Evolutionary conservation across 2,888 invertebrate genomes (phyloP).

Genomic region (Adineta ricciae): DNA sequence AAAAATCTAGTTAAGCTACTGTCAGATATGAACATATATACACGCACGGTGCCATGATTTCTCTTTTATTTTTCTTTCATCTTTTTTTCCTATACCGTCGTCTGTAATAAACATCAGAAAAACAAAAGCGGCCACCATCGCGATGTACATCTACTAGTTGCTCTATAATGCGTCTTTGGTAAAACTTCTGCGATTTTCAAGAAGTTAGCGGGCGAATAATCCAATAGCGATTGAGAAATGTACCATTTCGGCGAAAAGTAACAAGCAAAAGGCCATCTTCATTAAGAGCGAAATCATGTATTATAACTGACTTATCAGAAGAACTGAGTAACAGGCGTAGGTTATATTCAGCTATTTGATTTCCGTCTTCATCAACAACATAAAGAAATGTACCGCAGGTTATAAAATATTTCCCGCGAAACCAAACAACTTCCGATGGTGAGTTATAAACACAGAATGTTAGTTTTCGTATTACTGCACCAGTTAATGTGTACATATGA

Average conservation of each 20-base stretch:
- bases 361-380: background rate
- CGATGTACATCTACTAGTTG: background rate
- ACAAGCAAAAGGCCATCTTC: background rate
- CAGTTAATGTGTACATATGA: background rate
- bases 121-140: background rate
- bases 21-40: background rate
- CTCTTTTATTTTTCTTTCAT: background rate
- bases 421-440: background rate
- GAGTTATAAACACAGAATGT: background rate
- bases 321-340: background rate
- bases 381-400: background rate
- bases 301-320: background rate
- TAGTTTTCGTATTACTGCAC: background rate
- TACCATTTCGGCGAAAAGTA: background rate
- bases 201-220: background rate
- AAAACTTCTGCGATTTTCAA: background rate
- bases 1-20: background rate
- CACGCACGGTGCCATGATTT: background rate
- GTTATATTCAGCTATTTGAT: background rate
- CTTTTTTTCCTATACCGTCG: background rate
- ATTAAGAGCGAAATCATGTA: background rate
- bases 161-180: background rate
- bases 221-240: slow-evolving; percentile 2
- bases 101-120: background rate
- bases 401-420: background rate